A percentile compares a stretch with the other conserved stretches of the same genome.
phyloP scores from a whole-genome alignment of 2,888 invertebrate genomes.

The Drosophila subquinaria region DNA sequence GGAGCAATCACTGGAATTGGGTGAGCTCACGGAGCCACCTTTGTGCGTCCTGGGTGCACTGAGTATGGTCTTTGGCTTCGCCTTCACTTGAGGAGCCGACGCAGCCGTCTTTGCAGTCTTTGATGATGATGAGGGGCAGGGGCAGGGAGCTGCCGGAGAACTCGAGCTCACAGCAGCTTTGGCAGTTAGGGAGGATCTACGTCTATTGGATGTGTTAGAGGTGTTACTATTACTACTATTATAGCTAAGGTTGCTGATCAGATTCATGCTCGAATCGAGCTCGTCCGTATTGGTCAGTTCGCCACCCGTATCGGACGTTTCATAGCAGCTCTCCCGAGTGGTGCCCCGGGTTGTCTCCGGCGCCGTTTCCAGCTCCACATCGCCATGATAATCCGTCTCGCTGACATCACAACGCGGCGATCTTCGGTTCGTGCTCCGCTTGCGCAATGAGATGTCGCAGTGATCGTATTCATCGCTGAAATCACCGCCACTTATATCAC shows the following conservation, averaged over 20 bases:
- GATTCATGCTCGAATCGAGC: conserved; percentile 84
- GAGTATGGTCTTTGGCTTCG: conserved; percentile 65
- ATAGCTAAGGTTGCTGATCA: conserved; percentile 85
- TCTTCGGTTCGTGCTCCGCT: conserved; percentile 54
- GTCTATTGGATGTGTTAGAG: conserved; percentile 82
- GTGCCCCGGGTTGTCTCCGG: conserved; percentile 44
- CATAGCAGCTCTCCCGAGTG: conserved; percentile 82
- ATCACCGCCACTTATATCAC: conserved; percentile 83
- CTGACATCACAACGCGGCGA: conserved; percentile 66
- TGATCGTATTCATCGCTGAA: conserved; percentile 83
- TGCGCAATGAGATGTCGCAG: conserved; percentile 69
- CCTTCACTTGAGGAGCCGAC: conserved; percentile 62
- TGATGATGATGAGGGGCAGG: conserved; percentile 2
- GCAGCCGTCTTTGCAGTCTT: conserved; percentile 78
- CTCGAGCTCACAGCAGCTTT: conserved; percentile 29
- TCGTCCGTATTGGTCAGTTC: conserved; percentile 83
- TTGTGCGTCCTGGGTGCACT: conserved; percentile 69
- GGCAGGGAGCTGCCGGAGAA: conserved; percentile 1
- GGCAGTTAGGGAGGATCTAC: conserved; percentile 33
- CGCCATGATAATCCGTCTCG: conserved; percentile 82
- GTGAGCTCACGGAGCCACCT: conserved; percentile 78
- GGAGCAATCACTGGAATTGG: conserved; percentile 83
- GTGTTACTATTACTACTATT: conserved; percentile 85
- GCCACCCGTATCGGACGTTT: conserved; percentile 84
- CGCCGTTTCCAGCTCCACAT: conserved; percentile 70